Evolutionary conservation across 1,140 invertebrate genomes (phyloP), one percentile per base, ranked within the genome.

Genomic region (Formica selysi): DNA sequence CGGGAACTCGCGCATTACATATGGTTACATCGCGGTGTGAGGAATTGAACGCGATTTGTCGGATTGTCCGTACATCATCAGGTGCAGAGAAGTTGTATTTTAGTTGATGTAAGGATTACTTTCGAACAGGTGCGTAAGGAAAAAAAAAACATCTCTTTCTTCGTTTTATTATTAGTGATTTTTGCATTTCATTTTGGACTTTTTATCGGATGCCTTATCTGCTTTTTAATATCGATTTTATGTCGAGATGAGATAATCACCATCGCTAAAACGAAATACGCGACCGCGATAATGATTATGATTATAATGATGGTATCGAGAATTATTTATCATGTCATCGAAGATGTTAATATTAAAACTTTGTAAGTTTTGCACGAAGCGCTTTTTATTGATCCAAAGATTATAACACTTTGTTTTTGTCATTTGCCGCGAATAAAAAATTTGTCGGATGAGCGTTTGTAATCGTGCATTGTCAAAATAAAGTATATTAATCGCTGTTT

Each of bases 341-440:
- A 8, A 22, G 8, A 67, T 16, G 5, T 54, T 80, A n/a, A 68
- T 10, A 68, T 57, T 26, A 16, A 38, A 54, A 38, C 16, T 51
- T 41, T 5, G 16, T 3, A 4, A 19, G 16, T 51, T 48, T 51
- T 51, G 16, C 19, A 1, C 6, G 29, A n/a, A 79, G 32, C 2
- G 65, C 44, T 48, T 19, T 74, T 76, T 79, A 64, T 44, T 6
- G 38, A 29, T 76, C 2, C 16, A 10, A 6, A 29, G 13, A 76
- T 76, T 22, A 44, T 44, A n/a, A 36, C 13, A 11, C 4, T 80
- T 70, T 80, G 57, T 70, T 1, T 80, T 70, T 80, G 57, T 70
- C 44, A 1, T 80, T 80, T 62, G 61, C 41, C n/a, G 19, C 11
- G 29, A 11, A 51, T 8, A 26, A 41, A 68, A 41, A 54, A 70